phyloP scores from a whole-genome alignment of 2,888 invertebrate species.

The Amphipoea lucens region DNA sequence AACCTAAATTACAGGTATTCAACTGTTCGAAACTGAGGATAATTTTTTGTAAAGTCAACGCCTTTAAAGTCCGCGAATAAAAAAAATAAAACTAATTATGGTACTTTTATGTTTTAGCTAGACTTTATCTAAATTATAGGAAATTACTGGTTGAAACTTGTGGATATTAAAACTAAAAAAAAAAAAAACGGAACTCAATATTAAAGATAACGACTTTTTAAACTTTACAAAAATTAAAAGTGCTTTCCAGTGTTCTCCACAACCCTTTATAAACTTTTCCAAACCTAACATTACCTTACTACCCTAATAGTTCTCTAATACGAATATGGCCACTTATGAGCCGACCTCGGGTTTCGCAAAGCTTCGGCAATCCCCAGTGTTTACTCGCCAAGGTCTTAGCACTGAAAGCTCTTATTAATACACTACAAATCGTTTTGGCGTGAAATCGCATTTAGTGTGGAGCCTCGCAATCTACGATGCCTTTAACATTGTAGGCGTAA shows the following conservation, averaged over 20 bases:
- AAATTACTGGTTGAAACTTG: not conserved
- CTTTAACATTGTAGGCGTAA: slow-evolving; percentile 23
- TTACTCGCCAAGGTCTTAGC: slow-evolving; percentile 80
- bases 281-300: slow-evolving; percentile 38
- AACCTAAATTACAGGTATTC: not conserved
- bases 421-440: slow-evolving; percentile 67
- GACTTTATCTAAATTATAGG: not conserved
- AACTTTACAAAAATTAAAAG: slow-evolving; percentile 2
- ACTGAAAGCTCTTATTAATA: slow-evolving; percentile 77
- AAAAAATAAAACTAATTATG: not conserved
- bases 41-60: not conserved
- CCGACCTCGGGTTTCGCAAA: slow-evolving; percentile 71
- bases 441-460: slow-evolving; percentile 68
- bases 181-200: not conserved
- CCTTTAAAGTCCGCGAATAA: not conserved
- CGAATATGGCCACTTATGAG: slow-evolving; percentile 53
- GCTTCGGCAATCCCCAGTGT: slow-evolving; percentile 74
- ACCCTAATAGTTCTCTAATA: slow-evolving; percentile 53
- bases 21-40: not conserved
- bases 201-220: not conserved
- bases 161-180: not conserved
- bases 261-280: not conserved
- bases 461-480: slow-evolving; percentile 59
- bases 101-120: not conserved
- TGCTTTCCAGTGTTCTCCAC: not conserved